phyloP scores from a whole-genome alignment of 2,113 vertebrate genomes.

The Copsychus sechellarum region DNA sequence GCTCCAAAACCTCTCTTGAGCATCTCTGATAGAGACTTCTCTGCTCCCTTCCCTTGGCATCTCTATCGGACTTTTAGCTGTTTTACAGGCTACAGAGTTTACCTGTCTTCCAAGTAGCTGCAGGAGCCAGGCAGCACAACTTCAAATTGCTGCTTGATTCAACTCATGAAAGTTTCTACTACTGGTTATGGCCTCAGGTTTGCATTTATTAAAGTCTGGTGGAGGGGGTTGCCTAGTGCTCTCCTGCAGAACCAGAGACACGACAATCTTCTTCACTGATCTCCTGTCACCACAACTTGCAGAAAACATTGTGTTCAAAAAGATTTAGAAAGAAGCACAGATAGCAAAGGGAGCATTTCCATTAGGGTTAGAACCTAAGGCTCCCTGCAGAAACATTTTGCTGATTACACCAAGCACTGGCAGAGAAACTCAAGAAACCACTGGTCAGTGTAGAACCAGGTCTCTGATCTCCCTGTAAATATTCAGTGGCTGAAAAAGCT shows the following conservation, averaged over 20 bases:
- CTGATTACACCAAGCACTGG: background rate
- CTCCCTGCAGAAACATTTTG: background rate
- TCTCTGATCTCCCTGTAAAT: background rate
- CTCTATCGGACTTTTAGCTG: background rate
- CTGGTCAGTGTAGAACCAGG: rapidly evolving
- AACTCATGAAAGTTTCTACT: background rate
- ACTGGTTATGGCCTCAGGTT: background rate
- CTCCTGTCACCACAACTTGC: background rate
- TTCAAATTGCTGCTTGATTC: background rate
- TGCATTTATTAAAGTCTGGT: background rate
- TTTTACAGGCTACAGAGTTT: background rate
- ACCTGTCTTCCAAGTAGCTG: background rate
- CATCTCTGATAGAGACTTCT: background rate
- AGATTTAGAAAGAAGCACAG: background rate
- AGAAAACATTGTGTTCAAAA: background rate
- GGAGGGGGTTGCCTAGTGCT: rapidly evolving
- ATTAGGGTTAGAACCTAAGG: background rate
- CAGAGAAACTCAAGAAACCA: background rate
- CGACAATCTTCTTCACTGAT: background rate
- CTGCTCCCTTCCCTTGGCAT: background rate
- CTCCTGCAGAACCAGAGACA: background rate
- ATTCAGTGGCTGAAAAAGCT: background rate
- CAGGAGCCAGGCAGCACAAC: background rate
- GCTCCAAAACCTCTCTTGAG: background rate
- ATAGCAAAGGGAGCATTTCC: background rate